phyloP scores from a whole-genome alignment of 2,113 vertebrate species.

The Seriola aureovittata region DNA sequence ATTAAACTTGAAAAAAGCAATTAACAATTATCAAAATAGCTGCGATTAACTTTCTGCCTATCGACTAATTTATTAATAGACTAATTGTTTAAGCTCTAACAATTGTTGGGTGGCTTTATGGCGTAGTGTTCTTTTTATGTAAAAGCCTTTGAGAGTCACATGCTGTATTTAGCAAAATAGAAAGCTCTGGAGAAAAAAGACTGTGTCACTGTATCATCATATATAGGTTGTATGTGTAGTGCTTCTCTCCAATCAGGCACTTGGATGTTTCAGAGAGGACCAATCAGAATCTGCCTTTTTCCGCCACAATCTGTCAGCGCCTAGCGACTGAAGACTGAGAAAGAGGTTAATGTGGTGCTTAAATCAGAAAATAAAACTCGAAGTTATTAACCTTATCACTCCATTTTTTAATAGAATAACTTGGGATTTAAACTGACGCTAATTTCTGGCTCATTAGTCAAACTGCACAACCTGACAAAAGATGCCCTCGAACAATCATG shows the following conservation, averaged over 20 bases:
- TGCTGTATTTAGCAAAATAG: background rate
- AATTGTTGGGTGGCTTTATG: too few species aligned
- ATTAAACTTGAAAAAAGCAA: too few species aligned
- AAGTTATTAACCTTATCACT: background rate
- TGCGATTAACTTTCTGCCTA: too few species aligned
- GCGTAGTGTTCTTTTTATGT: too few species aligned
- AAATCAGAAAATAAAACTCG: background rate
- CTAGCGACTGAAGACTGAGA: background rate
- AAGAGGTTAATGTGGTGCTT: slow-evolving; percentile 1
- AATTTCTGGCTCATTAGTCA: slow-evolving; percentile 28
- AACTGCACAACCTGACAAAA: slow-evolving; percentile 34
- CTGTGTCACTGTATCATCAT: too few species aligned
- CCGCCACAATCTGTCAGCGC: background rate
- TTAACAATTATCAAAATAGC: too few species aligned
- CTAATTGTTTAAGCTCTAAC: too few species aligned
- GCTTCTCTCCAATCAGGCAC: background rate
- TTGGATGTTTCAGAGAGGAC: background rate
- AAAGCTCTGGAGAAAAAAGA: too few species aligned
- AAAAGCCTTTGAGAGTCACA: background rate
- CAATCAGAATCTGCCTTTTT: background rate
- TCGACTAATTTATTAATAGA: too few species aligned
- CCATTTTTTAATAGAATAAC: background rate
- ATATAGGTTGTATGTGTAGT: too few species aligned
- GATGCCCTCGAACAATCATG: slow-evolving; percentile 2
- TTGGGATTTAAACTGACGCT: background rate